Evolutionary conservation across 2,113 vertebrate genomes (phyloP), one percentile per base, ranked within the genome.

Genomic region (Acinonyx jubatus): DNA sequence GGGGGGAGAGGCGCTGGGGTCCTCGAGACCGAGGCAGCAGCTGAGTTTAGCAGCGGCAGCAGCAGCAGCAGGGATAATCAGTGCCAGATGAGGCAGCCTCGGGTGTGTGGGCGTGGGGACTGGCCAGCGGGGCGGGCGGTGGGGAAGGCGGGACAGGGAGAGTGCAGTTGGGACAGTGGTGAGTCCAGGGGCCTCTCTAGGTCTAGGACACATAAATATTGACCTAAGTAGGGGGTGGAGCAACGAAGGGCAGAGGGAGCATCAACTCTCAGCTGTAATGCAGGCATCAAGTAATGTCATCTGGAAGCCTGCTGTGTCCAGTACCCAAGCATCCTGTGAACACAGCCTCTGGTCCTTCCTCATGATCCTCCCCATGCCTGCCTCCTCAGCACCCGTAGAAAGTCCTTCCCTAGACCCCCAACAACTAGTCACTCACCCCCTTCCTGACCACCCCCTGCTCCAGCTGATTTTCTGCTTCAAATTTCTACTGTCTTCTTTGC

Each of bases 21-120:
- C 92, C 82, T 94, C 27, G 6, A 78, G 92, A 71, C 81, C 83
- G 94, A 95, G 96, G 89, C 91, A 91, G 96, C 92, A 81, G 96
- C 90, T 66, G 94, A 93, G 83, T 90, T 95, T 7, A 78, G 93
- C 52, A 27, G 94, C 83, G 6, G 81, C 84, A 7, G 81, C 96
- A 13, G 89, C 97, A n/a, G 94, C 68, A 27, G 88, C 81, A 41
- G 71, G 68, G 96, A 88, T 97, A 96, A 98, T 97, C 96, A 85
- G 91, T 82, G 96, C 96, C 97, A 97, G 97, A 97, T 96, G 93
- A 96, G 96, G 93, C 94, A 96, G 97, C 92, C 78, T 66, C 0
- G 41, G 89, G 94, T 48, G 93, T 97, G 95, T 98, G 97, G 98
- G 97, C 98, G 97, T 97, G 97, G 97, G 97, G 98, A 96, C 97